Conservation (phyloP, 2,113 vertebrate genomes). For the Donacobius atricapilla region DNA sequence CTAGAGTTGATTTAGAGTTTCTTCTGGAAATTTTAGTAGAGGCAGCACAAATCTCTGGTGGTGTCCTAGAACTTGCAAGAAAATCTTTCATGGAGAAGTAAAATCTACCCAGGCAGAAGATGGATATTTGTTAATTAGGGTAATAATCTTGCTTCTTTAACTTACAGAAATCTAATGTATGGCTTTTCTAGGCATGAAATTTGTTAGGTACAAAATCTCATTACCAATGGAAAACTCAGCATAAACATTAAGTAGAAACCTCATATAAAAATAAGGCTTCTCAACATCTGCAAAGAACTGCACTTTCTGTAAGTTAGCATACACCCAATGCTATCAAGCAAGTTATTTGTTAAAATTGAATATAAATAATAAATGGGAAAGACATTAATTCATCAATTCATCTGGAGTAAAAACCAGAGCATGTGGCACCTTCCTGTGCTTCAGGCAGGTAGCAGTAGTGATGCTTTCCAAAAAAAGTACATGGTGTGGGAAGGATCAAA, state of each 20-base stretch:
- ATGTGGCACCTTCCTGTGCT: background rate
- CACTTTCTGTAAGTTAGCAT: background rate
- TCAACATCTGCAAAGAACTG: background rate
- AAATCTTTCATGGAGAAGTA: background rate
- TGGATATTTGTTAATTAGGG: background rate
- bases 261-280: background rate
- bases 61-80: background rate
- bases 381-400: background rate
- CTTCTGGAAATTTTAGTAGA: background rate
- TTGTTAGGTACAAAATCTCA: background rate
- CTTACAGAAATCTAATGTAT: background rate
- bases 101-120: background rate
- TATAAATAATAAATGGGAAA: background rate
- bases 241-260: background rate
- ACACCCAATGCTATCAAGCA: background rate
- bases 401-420: background rate
- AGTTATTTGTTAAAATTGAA: background rate
- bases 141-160: background rate
- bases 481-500: background rate
- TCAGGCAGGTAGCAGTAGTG: background rate
- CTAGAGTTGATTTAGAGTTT: background rate
- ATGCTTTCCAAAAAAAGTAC: background rate
- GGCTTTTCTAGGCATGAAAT: background rate
- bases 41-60: background rate
- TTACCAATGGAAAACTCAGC: background rate